Conservation (phyloP, 2,113 vertebrate species). For the Pipa parva region DNA sequence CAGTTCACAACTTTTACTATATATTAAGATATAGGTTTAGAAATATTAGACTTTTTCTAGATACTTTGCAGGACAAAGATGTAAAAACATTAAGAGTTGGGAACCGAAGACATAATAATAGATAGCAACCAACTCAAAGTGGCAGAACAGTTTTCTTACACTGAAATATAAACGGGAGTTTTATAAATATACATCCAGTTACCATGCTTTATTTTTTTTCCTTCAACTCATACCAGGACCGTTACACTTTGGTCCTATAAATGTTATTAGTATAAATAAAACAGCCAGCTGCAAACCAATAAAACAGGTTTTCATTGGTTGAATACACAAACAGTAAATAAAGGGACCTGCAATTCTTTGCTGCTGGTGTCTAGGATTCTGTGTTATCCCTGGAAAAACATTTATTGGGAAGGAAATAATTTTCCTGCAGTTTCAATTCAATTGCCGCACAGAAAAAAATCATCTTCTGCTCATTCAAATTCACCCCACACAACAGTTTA, state of each 20-base stretch:
- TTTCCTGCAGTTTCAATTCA: slow-evolving; percentile 28
- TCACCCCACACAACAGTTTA: slow-evolving; percentile 30
- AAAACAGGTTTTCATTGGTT: neutral
- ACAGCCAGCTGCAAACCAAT: slow-evolving; percentile 1
- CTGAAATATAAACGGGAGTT: too few species aligned
- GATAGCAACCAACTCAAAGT: too few species aligned
- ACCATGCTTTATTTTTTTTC: too few species aligned
- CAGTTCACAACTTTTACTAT: too few species aligned
- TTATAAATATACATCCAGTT: too few species aligned
- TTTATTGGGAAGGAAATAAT: slow-evolving; percentile 21
- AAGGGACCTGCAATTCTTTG: neutral
- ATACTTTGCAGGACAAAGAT: too few species aligned
- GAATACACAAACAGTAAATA: neutral
- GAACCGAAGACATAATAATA: too few species aligned
- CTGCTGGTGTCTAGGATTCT: slow-evolving; percentile 5
- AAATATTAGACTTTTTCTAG: too few species aligned
- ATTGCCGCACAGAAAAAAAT: slow-evolving; percentile 10
- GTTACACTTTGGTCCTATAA: neutral
- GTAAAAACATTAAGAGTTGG: too few species aligned
- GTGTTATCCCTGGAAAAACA: neutral
- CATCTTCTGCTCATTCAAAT: slow-evolving; percentile 27
- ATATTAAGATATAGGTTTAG: too few species aligned
- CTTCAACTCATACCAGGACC: too few species aligned
- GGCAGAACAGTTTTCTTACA: too few species aligned
- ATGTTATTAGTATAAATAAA: slow-evolving; percentile 5